These are phyloP conservation scores for Nomada fabriciana DNA, from an alignment of 2,888 invertebrate genomes.

Conservation along the genomic window DNA sequence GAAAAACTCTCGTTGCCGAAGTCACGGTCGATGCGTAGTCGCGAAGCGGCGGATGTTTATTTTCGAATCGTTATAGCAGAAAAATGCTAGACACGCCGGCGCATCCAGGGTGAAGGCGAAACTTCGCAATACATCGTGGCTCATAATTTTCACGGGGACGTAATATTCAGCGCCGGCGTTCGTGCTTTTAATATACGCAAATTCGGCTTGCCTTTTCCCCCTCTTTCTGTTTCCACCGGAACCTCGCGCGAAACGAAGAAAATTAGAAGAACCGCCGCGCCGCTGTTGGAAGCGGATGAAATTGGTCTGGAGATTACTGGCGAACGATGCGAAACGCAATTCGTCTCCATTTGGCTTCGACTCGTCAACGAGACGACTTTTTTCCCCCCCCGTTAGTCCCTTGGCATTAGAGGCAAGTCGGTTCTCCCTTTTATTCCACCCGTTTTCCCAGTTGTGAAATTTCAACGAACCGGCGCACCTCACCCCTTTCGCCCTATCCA, in stretches of 20 bases:
- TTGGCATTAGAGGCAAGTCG: constrained; percentile 5
- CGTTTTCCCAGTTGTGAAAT: constrained; percentile 29
- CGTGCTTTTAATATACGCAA: constrained; percentile 34
- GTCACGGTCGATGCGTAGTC: constrained; percentile 1
- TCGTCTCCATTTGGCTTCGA: constrained; percentile 26
- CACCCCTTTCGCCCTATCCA: constrained; percentile 9
- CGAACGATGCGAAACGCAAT: constrained; percentile 33
- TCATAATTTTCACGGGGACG: constrained; percentile 38
- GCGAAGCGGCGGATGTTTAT: constrained; percentile 33
- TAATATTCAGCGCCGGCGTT: constrained; percentile 24
- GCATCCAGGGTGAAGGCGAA: not conserved
- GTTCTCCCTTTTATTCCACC: constrained; percentile 9
- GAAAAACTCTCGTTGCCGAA: too few relatives aligned
- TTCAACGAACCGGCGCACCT: constrained; percentile 14
- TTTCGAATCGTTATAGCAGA: not conserved
- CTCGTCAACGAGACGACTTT: constrained; percentile 58
- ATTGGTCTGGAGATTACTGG: constrained; percentile 5
- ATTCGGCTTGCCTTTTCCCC: not conserved
- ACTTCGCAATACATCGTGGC: constrained; percentile 30
- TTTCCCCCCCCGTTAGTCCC: constrained; percentile 23
- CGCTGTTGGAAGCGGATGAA: not conserved
- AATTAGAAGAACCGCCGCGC: not conserved
- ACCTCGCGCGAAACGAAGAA: not conserved
- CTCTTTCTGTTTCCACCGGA: too few relatives aligned
- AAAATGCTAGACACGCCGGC: constrained; percentile 17